Evolutionary conservation across 1,140 invertebrate species (phyloP), one percentile per base, ranked within the genome.

Genomic region (Aricia agestis): DNA sequence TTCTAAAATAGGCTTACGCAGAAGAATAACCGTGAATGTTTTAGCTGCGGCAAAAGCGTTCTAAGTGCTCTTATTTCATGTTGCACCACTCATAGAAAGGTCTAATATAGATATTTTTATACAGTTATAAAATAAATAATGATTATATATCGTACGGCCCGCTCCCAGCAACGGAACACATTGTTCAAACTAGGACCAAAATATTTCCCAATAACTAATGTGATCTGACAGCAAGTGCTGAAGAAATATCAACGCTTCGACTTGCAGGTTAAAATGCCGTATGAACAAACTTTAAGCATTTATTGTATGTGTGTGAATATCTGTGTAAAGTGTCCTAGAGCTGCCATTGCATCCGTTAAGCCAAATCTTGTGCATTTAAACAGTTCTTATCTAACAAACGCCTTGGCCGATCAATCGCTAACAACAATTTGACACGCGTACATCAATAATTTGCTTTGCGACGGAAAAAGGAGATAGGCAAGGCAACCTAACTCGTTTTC

Each of bases 21-120:
- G 66, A 70, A 52, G 69, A 61, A 66, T 71, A 68, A 67, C 45
- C 67, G 57, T 70, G 59, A 69, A 73, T 57, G 45, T 67, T 57
- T 25, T 58, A 19, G 59, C 41, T 59, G 31, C 57, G 52, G 45
- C 57, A 66, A 71, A 59, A 71, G 68, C 71, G 70, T 76, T 75
- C 72, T 74, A 74, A 71, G 75, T 79, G 75, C 75, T 79, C 74
- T 77, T 75, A 78, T 78, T 78, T 76, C 73, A 76, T 75, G 72
- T 73, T 70, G 61, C 61, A 70, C 71, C 67, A 70, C 59, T 63
- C 41, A 72, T 59, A 67, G 69, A 72, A 70, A 67, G 42, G 68
- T 72, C 69, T 67, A 69, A 68, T 70, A 68, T 72, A 74, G 59
- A 76, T 76, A 76, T 76, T 76, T 76, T 76, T 76, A 74, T 76